Base-by-base conservation (phyloP, 2,113 vertebrate genomes). In the Panthera leo region DNA sequence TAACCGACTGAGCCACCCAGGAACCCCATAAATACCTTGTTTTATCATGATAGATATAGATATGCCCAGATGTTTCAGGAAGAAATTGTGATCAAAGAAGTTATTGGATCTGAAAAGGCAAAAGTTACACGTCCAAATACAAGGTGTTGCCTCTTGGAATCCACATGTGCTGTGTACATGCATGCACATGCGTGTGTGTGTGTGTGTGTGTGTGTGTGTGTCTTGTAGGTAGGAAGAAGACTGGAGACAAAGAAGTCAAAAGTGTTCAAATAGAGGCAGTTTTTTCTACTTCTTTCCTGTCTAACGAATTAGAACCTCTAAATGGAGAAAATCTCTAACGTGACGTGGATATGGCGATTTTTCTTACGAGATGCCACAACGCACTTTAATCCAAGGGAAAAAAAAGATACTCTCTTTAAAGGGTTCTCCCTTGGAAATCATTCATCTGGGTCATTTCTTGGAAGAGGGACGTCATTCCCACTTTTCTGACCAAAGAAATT, bases 401-500 rank as follows among this genome's bases (percentile, higher is more conserved):
- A 55, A 36, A 75, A 85, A 80, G 10, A 88, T 53, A 7, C 42
- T 55, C 39, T 58, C 29, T 51, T 79, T 67, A 85, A 83, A 70
- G 34, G 13, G 10, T 71, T 90, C 83, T 86, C 21, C 9, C 14
- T 89, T 86, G 58, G 67, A 94, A 93, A 29, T 45, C 70, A 93
- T 85, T 96, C 70, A n/a, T 78, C 16, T 85, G 85, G n/a, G 14
- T 78, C 48, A 61, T 88, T 89, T 92, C 70, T 80, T 79, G 18
- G 67, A 51, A 53, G 15, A 96, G 5, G 73, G 10, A 34, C n/a
- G 51, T 75, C 14, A 42, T 89, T 55, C 14, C 51, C 14, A 82
- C 4, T 58, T 93, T 82, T 80, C 51, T 78, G 18, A 82, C 45
- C 51, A 58, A 85, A 85, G 73, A 71, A 73, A 91, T 48, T 31